Evolutionary conservation across 2,888 invertebrate species (phyloP).

Genomic region (Plebejus anna): DNA sequence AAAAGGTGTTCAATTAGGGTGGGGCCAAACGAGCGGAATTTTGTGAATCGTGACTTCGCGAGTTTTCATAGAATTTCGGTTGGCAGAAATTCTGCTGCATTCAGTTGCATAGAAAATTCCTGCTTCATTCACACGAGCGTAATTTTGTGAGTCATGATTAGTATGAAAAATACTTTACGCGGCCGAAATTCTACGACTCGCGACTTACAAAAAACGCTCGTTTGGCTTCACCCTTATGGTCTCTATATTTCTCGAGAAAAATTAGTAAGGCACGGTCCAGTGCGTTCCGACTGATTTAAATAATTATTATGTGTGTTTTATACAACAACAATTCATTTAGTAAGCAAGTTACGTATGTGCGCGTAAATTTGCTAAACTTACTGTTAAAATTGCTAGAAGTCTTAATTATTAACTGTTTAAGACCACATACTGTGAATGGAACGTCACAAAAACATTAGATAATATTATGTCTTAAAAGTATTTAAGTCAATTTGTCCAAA

Average conservation of each 20-base stretch:
- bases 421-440: not conserved
- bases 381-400: not conserved
- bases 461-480: not conserved
- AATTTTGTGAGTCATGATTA: too few species aligned
- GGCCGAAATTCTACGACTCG: too few species aligned
- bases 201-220: too few species aligned
- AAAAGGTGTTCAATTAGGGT: not conserved
- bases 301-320: slow-evolving; percentile 26
- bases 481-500: too few species aligned
- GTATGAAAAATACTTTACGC: too few species aligned
- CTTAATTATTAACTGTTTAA: not conserved
- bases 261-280: slow-evolving; percentile 14
- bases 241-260: not conserved
- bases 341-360: slow-evolving; percentile 5
- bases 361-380: slow-evolving; percentile 3
- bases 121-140: too few species aligned
- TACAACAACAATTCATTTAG: slow-evolving; percentile 6
- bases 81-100: too few species aligned
- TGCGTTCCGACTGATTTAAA: not conserved
- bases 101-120: too few species aligned
- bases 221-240: not conserved
- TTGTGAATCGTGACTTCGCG: too few species aligned
- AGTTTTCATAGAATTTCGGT: too few species aligned
- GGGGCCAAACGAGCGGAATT: too few species aligned
- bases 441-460: not conserved